Evolutionary conservation across 2,113 vertebrate species (phyloP), one percentile per base, ranked within the genome.

Genomic region (Platanista minor): DNA sequence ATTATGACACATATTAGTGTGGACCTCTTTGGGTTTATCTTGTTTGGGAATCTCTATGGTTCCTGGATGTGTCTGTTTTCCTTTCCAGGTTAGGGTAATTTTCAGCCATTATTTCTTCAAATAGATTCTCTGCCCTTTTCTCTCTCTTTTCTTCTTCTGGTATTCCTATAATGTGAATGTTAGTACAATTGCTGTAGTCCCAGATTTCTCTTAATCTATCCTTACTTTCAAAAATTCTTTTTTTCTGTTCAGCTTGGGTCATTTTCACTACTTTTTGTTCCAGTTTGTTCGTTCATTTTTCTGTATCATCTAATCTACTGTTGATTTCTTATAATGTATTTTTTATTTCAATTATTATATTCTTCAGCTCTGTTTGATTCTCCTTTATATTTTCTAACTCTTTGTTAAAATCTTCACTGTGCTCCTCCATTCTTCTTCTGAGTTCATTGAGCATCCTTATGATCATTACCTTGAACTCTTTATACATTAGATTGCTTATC

Each of bases 201-300:
- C 69, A 71, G 21, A 71, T 21, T 12, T 72, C 39, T 75, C 8
- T 77, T 77, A 78, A 78, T 52, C 46, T 78, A n/a, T 33, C 31
- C 5, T 52, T 33, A 78, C 12, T n/a, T 78, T n/a, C 20, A 52
- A 77, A 77, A n/a, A 0, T 1, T 15, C 0, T n/a, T 52, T 49
- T 49, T 46, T 77, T 52, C 29, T 46, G 43, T 78, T 46, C 75
- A 78, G 20, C 46, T n/a, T 52, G 75, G 75, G 46, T 18, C 46
- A 78, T 23, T 78, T 77, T 31, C 31, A 78, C 5, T n/a, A 52
- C 8, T n/a, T 12, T 77, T 31, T 78, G 20, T 52, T 78, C 10
- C 46, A 31, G 20, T 52, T n/a, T 78, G 6, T 52, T 33, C 33
- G 2, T 78, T 18, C 18, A 52, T 52, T 52, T 78, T 18, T n/a